Percentiles rank a stretch among this genome's conserved stretches.
These are phyloP conservation scores for Crotalus adamanteus DNA, from an alignment of 2,797 vertebrate species.

Conservation along the genomic window DNA sequence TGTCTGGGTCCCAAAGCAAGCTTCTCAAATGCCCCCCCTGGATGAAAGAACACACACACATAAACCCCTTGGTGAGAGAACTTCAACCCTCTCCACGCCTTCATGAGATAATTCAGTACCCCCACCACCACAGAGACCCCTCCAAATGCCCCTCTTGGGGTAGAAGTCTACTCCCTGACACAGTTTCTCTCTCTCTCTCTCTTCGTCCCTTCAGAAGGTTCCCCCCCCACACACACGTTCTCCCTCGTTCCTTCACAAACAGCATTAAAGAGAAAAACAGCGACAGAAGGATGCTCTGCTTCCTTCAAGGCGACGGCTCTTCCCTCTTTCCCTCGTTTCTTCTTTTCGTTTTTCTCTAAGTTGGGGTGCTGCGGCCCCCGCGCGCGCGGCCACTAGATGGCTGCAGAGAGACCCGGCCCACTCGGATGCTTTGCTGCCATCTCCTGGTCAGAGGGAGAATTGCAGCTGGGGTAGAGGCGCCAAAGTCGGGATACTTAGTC, in stretches of 20 bases:
- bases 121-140: not conserved
- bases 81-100: accelerated
- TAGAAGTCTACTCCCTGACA: not conserved
- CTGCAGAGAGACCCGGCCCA: not conserved
- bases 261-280: not conserved
- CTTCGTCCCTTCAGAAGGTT: not conserved
- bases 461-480: not conserved
- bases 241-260: not conserved
- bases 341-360: not conserved
- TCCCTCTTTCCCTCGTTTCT: not conserved
- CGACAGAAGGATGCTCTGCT: not conserved
- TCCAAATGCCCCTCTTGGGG: no score
- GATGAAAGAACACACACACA: not conserved
- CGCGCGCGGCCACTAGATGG: not conserved
- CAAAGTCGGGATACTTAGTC: not conserved
- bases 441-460: not conserved
- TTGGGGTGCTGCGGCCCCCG: not conserved
- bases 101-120: not conserved
- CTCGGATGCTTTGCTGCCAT: not conserved
- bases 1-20: not conserved
- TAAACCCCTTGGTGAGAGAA: not conserved
- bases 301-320: not conserved
- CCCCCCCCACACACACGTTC: no score
- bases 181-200: not conserved
- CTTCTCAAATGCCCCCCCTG: not conserved